These are phyloP conservation scores for Diorhabda sublineata DNA, from an alignment of 1,140 invertebrate species.

Conservation along the genomic window DNA sequence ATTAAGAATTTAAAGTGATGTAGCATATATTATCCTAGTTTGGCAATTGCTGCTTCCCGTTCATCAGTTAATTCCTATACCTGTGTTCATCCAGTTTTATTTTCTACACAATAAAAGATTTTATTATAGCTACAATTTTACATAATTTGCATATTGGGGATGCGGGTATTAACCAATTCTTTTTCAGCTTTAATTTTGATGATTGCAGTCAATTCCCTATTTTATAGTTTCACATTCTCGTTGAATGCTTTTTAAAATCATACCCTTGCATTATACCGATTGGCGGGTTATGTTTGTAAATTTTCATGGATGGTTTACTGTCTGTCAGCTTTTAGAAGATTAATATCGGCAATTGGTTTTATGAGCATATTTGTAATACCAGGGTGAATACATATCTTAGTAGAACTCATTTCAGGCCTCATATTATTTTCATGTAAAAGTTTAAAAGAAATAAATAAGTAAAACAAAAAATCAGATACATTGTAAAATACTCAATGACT, in stretches of 20 bases:
- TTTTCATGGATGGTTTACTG: not conserved
- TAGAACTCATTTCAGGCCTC: too few species aligned
- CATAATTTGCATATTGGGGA: slow-evolving; percentile 39
- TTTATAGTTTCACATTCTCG: slow-evolving; percentile 34
- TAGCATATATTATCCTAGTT: too few species aligned
- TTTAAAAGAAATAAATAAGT: too few species aligned
- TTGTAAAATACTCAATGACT: too few species aligned
- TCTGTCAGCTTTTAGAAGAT: slow-evolving; percentile 1
- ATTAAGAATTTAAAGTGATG: too few species aligned
- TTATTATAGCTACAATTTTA: slow-evolving; percentile 41
- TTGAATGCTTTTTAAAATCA: slow-evolving; percentile 5
- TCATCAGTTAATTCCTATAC: too few species aligned
- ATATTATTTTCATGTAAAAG: too few species aligned
- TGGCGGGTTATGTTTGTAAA: slow-evolving; percentile 2
- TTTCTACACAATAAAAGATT: slow-evolving; percentile 35
- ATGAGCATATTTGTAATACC: not conserved
- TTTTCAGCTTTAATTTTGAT: slow-evolving; percentile 34
- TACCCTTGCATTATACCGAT: not conserved
- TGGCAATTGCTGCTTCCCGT: too few species aligned
- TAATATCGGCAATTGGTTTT: slow-evolving; percentile 2
- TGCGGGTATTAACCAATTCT: slow-evolving; percentile 25
- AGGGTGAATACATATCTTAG: not conserved
- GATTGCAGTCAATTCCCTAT: slow-evolving; percentile 36
- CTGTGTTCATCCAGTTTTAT: too few species aligned
- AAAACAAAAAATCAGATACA: too few species aligned